Evolutionary conservation across 2,113 vertebrate species (phyloP).

Genomic region (Sterna hirundo): DNA sequence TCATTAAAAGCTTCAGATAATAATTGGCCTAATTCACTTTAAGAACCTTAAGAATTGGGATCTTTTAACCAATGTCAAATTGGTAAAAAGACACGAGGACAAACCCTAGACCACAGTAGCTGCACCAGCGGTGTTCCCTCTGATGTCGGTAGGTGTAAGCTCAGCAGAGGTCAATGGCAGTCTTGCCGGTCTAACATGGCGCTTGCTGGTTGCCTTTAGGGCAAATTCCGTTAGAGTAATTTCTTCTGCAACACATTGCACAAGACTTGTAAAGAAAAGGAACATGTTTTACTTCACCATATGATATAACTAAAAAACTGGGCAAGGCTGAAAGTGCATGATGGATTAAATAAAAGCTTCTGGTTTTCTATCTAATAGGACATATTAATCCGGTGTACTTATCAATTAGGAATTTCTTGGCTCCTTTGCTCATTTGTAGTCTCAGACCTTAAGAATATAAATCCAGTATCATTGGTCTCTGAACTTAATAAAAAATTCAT

Average conservation of each 20-base stretch:
- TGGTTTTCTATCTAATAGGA: background rate
- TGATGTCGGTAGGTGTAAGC: background rate
- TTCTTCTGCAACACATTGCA: background rate
- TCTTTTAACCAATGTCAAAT: background rate
- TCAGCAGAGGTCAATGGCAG: background rate
- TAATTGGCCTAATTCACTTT: background rate
- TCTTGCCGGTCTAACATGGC: background rate
- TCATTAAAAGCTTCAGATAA: background rate
- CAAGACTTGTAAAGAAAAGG: background rate
- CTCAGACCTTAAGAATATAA: background rate
- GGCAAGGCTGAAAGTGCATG: background rate
- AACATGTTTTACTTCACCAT: background rate
- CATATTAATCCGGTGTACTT: background rate
- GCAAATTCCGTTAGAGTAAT: background rate
- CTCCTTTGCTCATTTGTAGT: background rate
- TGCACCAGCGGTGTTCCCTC: background rate
- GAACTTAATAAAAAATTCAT: background rate
- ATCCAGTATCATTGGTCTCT: background rate
- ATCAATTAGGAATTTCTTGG: background rate
- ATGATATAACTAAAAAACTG: background rate
- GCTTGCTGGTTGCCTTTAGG: background rate
- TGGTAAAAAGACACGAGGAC: background rate
- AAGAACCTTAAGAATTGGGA: background rate
- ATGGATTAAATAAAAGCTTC: background rate
- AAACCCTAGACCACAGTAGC: background rate